Percentiles rank a stretch among this genome's conserved stretches.
These are phyloP conservation scores for Tromatobia lineatoria DNA, from an alignment of 2,888 invertebrate genomes.

Conservation along the genomic window DNA sequence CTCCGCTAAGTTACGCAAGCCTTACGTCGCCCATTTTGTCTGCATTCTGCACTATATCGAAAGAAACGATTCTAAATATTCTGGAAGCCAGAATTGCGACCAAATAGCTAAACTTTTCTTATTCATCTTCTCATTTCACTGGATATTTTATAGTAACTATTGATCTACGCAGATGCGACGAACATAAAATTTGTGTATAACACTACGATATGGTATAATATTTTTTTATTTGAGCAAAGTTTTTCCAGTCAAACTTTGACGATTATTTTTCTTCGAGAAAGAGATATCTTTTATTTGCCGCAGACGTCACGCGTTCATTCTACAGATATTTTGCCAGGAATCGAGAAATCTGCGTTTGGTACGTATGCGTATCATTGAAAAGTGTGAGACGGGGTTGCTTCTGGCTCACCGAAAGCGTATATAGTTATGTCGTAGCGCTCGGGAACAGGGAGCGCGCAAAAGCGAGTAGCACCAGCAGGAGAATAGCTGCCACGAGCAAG, in stretches of 20 bases:
- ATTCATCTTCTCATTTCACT: not conserved
- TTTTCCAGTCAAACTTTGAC: slow-evolving; percentile 53
- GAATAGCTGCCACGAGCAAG: slow-evolving; percentile 68
- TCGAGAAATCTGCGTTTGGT: slow-evolving; percentile 38
- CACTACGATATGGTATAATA: slow-evolving; percentile 12
- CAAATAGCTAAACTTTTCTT: not conserved
- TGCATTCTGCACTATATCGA: not conserved
- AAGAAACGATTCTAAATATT: not conserved
- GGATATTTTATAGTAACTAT: slow-evolving; percentile 1
- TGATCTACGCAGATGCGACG: not conserved
- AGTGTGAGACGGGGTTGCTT: slow-evolving; percentile 3
- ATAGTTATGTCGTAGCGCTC: slow-evolving; percentile 57
- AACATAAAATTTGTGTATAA: slow-evolving; percentile 30
- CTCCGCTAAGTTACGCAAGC: slow-evolving; percentile 22
- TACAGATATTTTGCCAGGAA: slow-evolving; percentile 39
- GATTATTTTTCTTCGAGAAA: slow-evolving; percentile 58
- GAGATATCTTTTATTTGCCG: slow-evolving; percentile 59
- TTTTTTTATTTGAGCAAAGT: slow-evolving; percentile 36
- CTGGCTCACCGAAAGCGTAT: slow-evolving; percentile 40
- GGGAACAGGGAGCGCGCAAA: slow-evolving; percentile 68
- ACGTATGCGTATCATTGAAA: slow-evolving; percentile 29
- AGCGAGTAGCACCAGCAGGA: slow-evolving; percentile 52
- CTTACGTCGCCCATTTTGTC: slow-evolving; percentile 50
- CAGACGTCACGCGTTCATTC: slow-evolving; percentile 60
- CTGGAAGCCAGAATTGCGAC: not conserved